These are phyloP conservation scores for Miichthys miiuy DNA, from an alignment of 2,797 vertebrate genomes.

Conservation along the genomic window DNA sequence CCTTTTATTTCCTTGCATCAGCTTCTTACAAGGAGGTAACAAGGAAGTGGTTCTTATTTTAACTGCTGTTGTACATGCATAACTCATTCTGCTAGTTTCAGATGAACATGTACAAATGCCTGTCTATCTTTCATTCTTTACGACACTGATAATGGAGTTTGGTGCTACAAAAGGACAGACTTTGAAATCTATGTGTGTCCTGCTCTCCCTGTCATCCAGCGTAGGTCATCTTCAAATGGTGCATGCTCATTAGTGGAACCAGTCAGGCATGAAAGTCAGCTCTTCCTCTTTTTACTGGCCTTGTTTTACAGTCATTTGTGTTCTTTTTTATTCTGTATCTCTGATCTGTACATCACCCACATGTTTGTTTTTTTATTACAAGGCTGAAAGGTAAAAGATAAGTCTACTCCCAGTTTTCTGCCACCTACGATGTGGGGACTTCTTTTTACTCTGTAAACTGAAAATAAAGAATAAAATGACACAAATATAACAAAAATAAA, in stretches of 20 bases:
- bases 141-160: background rate
- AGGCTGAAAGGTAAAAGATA: background rate
- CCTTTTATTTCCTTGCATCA: background rate
- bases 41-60: background rate
- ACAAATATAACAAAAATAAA: background rate
- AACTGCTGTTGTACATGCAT: background rate
- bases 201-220: conserved; percentile 11
- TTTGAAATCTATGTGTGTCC: conserved; percentile 7
- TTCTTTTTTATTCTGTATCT: background rate
- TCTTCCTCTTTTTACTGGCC: conserved; percentile 18
- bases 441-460: background rate
- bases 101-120: background rate
- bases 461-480: background rate
- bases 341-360: background rate
- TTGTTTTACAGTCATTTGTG: conserved; percentile 13
- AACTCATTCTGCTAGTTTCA: background rate
- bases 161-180: background rate
- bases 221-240: conserved; percentile 37
- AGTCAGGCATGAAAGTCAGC: conserved; percentile 51
- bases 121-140: background rate
- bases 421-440: background rate
- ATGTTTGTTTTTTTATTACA: background rate
- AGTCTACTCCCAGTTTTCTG: background rate
- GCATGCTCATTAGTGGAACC: conserved; percentile 38
- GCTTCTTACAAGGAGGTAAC: conserved; percentile 17